A percentile compares a stretch with the other conserved stretches of the same genome.
phyloP scores from a whole-genome alignment of 2,888 invertebrate species.

The Phorcus lineatus region DNA sequence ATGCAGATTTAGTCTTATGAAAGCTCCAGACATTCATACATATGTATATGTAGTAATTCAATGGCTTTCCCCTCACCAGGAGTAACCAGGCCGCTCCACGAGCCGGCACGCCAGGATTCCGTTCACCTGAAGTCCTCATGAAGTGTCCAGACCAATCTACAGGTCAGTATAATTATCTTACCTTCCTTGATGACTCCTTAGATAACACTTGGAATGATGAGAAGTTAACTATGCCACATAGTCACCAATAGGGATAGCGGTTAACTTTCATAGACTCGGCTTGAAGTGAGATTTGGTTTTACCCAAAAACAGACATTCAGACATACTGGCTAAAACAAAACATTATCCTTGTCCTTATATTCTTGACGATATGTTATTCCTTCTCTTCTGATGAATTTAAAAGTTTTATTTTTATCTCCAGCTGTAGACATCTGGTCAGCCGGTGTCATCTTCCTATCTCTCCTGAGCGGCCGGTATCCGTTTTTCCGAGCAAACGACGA shows the following conservation, averaged over 20 bases:
- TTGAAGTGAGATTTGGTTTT: no score
- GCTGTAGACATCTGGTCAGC: conserved; percentile 93
- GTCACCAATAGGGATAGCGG: no score
- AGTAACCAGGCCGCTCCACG: conserved; percentile 82
- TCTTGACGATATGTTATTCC: not conserved
- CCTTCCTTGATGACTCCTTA: no score
- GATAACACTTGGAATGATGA: no score
- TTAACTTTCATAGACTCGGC: no score
- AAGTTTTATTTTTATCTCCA: conserved; percentile 67
- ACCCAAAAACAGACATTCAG: no score
- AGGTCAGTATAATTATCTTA: no score
- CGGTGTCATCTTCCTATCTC: conserved; percentile 87
- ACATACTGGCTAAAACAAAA: no score
- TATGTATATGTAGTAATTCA: not conserved
- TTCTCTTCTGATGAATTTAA: not conserved
- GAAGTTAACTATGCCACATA: no score
- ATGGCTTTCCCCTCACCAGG: conserved; percentile 42
- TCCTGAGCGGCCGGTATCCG: conserved; percentile 87
- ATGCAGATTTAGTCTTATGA: no score
- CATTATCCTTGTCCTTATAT: no score
- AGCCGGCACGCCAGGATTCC: conserved; percentile 92
- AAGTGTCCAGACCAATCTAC: conserved; percentile 88
- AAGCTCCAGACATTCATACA: not conserved
- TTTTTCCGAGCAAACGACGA: conserved; percentile 90
- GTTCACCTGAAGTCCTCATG: conserved; percentile 84